Evolutionary conservation across 2,797 vertebrate species (phyloP), one percentile per base, ranked within the genome.

Genomic region (Threskiornis aethiopicus): DNA sequence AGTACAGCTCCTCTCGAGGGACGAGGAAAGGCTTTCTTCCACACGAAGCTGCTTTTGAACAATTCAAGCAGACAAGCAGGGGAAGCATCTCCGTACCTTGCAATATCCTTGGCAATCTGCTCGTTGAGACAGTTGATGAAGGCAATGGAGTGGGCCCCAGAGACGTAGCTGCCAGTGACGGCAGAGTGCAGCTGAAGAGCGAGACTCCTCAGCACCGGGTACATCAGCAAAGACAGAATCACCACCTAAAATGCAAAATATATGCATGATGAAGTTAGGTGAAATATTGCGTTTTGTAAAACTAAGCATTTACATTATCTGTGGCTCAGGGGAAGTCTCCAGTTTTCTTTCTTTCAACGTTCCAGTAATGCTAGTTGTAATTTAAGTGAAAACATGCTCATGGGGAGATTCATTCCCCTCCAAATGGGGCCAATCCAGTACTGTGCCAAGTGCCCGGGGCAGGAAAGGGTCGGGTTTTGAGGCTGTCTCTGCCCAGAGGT

Each of bases 41-140:
- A 19, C 46, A 4, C 26, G 49, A 51, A 65, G 51, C 33, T 6
- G 22, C 49, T 54, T 31, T 49, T 20, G 5, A 49, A 42, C 19
- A 78, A 3, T 13, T 11, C 2, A 3, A 5, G 75, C 55, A 28
- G 61, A 4, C 2, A 2, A 44, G 44, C 37, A 14, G 15, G 49
- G 77, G 21, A 11, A 9, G 37, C 0, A 1, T 1, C 24, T 70
- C 58, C 15, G 11, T 98, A 99, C 99, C 99, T 99, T 96, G 98
- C 98, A 25, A 99, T 98, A 72, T 99, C 98, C 97, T 94, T 98
- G 91, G 99, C 99, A 37, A 97, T 92, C 87, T 99, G 98, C 92
- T 99, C 98, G 3, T 98, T 99, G 96, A 99, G 99, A 67, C 98
- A 99, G 98, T 97, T 99, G 97, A 99, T 84, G 44, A 99, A 97